These are phyloP conservation scores for Nasonia oneida DNA, from an alignment of 2,888 invertebrate genomes.

Conservation along the genomic window DNA sequence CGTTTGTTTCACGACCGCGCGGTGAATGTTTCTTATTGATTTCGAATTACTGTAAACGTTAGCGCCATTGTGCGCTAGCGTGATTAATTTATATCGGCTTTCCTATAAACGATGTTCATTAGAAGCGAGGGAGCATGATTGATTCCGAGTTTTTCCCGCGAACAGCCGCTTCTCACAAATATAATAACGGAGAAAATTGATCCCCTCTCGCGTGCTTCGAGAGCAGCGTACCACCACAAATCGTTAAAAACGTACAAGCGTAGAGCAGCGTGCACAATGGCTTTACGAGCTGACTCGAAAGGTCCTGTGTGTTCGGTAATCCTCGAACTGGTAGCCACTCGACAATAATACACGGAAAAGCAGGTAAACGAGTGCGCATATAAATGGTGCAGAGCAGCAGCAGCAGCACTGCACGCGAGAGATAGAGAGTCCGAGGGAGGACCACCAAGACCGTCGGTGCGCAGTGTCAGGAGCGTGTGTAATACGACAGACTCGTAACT, in stretches of 20 bases:
- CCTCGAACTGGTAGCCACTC: background rate
- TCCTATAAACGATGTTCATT: background rate
- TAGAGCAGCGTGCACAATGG: background rate
- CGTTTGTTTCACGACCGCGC: background rate
- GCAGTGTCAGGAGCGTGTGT: conserved; percentile 66
- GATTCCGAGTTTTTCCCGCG: background rate
- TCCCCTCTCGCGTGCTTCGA: background rate
- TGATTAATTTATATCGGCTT: background rate
- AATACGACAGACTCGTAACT: conserved; percentile 78
- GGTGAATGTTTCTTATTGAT: conserved; percentile 6
- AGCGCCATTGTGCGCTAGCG: background rate
- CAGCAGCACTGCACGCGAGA: conserved; percentile 11
- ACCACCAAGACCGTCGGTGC: conserved; percentile 73
- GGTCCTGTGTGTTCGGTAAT: background rate
- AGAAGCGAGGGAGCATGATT: background rate
- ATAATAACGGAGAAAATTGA: background rate
- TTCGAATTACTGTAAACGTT: background rate
- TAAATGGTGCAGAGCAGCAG: conserved; percentile 19
- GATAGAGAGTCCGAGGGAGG: conserved; percentile 60
- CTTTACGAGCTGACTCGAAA: background rate
- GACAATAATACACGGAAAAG: conserved; percentile 12
- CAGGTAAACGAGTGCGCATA: conserved; percentile 52
- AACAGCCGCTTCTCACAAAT: background rate
- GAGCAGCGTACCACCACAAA: conserved; percentile 7
- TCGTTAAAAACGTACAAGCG: conserved; percentile 27